phyloP scores from a whole-genome alignment of 2,797 vertebrate species.

The Columba guinea region DNA sequence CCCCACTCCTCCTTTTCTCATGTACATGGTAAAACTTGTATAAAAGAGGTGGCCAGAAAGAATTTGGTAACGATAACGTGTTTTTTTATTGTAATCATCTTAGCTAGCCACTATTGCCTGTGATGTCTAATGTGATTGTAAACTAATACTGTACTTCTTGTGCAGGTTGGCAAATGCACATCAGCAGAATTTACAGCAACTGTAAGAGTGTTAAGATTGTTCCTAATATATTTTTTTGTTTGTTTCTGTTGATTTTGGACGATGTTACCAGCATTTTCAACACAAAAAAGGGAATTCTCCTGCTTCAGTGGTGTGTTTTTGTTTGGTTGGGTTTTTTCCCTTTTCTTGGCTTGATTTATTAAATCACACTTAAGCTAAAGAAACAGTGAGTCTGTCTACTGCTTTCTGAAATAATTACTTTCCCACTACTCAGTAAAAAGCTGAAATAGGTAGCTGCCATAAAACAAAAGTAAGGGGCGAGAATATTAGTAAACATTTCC shows the following conservation, averaged over 20 bases:
- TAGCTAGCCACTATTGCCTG: neutral
- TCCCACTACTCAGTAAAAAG: neutral
- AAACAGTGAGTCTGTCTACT: neutral
- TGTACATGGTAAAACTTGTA: neutral
- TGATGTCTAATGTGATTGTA: neutral
- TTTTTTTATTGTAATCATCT: neutral
- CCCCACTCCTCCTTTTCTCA: neutral
- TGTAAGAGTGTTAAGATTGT: neutral
- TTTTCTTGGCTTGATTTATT: neutral
- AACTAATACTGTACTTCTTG: neutral
- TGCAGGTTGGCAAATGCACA: neutral
- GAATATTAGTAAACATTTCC: neutral
- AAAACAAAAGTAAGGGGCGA: neutral
- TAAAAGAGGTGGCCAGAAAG: neutral
- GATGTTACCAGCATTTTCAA: neutral
- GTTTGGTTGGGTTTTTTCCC: neutral
- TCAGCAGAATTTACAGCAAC: neutral
- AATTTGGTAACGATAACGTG: neutral
- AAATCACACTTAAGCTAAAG: neutral
- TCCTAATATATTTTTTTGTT: slow-evolving; percentile 11
- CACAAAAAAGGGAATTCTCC: neutral
- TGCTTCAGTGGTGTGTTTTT: neutral
- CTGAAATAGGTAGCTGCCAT: neutral
- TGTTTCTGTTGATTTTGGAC: slow-evolving; percentile 3
- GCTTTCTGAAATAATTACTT: slow-evolving; percentile 6